Percentiles rank a stretch among this genome's conserved stretches.
These are phyloP conservation scores for Illadopsis cleaveri DNA, from an alignment of 2,113 vertebrate genomes.

Conservation along the genomic window DNA sequence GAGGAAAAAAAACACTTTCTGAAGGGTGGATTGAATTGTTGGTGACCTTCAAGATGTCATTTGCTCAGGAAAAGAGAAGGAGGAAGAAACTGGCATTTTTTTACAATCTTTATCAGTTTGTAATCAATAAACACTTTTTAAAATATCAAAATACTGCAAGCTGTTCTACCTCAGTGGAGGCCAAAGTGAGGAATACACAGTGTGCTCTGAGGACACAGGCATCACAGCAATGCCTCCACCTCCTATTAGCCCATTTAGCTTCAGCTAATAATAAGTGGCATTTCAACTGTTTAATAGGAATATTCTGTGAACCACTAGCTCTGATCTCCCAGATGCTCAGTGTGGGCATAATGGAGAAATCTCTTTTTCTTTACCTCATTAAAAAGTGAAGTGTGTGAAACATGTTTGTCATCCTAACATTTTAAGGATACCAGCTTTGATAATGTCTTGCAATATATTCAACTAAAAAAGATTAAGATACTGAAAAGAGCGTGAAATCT, in stretches of 20 bases:
- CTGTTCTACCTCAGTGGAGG: background rate
- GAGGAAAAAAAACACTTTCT: background rate
- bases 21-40: background rate
- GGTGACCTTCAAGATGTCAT: background rate
- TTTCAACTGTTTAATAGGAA: background rate
- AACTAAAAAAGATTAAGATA: background rate
- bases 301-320: background rate
- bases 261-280: background rate
- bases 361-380: background rate
- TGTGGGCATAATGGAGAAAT: background rate
- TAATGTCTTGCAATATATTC: background rate
- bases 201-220: background rate
- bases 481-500: background rate
- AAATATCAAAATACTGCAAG: background rate
- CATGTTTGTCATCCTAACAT: background rate
- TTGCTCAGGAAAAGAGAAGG: background rate
- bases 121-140: background rate
- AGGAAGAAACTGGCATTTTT: accelerated
- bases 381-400: background rate
- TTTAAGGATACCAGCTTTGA: background rate
- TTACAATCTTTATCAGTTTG: background rate
- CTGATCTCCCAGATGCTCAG: background rate
- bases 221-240: background rate
- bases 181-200: background rate
- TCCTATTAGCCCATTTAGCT: background rate